Evolutionary conservation across 2,888 invertebrate species (phyloP).

Genomic region (Plagiodera versicolora): DNA sequence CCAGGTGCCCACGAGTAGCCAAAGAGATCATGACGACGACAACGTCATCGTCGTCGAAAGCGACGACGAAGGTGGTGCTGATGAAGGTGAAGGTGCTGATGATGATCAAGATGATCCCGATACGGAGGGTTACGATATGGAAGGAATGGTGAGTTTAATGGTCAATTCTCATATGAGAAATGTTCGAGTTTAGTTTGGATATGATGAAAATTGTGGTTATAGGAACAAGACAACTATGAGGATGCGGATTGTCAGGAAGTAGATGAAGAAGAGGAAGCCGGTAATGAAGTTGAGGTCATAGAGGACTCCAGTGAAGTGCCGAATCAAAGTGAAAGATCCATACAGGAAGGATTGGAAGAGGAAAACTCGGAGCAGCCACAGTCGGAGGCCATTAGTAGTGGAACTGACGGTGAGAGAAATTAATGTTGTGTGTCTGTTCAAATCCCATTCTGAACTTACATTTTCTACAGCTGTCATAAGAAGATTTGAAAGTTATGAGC

Average conservation of each 20-base stretch:
- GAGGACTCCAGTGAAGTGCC: constrained; percentile 68
- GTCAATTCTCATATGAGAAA: too few relatives aligned
- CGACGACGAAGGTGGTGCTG: constrained; percentile 73
- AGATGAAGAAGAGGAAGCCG: constrained; percentile 50
- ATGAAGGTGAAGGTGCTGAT: constrained; percentile 58
- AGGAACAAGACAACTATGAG: constrained; percentile 58
- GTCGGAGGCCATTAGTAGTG: constrained; percentile 75
- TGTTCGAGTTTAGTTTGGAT: too few relatives aligned
- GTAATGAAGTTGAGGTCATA: constrained; percentile 62
- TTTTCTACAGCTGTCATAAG: too few relatives aligned
- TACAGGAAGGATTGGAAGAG: constrained; percentile 46
- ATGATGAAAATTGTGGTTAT: constrained; percentile 13
- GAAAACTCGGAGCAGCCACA: constrained; percentile 58
- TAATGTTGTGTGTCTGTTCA: neutral
- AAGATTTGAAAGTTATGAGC: too few relatives aligned
- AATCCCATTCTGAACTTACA: too few relatives aligned
- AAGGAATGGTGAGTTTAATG: constrained; percentile 49
- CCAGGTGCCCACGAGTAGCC: constrained; percentile 85
- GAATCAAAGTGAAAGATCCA: constrained; percentile 59
- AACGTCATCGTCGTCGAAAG: constrained; percentile 68
- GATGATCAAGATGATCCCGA: constrained; percentile 60
- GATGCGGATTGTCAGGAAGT: constrained; percentile 62
- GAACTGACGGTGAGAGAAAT: constrained; percentile 61
- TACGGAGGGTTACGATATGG: constrained; percentile 61
- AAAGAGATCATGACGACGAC: constrained; percentile 83